phyloP scores from a whole-genome alignment of 2,797 vertebrate species.

The Platyrinchus mystaceus region DNA sequence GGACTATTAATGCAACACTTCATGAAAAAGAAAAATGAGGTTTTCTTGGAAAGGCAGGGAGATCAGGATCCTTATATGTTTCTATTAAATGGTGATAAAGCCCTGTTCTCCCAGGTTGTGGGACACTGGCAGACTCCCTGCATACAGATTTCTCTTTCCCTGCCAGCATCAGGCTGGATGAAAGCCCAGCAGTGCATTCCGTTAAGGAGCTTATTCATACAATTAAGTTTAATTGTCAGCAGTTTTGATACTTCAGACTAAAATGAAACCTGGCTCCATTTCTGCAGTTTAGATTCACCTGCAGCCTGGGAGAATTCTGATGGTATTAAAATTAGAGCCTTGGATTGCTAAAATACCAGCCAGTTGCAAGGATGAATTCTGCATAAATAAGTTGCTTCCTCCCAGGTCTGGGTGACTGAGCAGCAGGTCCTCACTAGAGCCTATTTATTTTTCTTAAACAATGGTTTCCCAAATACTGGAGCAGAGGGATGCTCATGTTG shows the following conservation, averaged over 20 bases:
- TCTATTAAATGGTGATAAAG: constrained; percentile 12
- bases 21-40: neutral
- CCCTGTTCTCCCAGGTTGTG: neutral
- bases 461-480: neutral
- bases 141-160: constrained; percentile 22
- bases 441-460: neutral
- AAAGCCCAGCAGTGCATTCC: constrained; percentile 47
- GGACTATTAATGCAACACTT: neutral
- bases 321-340: neutral
- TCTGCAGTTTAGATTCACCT: constrained; percentile 3
- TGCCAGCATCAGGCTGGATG: constrained; percentile 22
- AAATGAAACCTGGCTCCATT: neutral
- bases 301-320: neutral
- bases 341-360: neutral
- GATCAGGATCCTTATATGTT: neutral
- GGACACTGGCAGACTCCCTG: constrained; percentile 9
- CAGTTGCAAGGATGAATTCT: neutral
- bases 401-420: neutral
- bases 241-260: constrained; percentile 35
- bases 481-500: accelerated
- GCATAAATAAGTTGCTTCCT: neutral
- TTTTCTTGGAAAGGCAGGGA: constrained; percentile 39
- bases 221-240: constrained; percentile 58
- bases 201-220: constrained; percentile 54
- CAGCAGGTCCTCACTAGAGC: neutral